Base-by-base conservation (phyloP, 2,888 invertebrate genomes). In the Mythimna lalbum region DNA sequence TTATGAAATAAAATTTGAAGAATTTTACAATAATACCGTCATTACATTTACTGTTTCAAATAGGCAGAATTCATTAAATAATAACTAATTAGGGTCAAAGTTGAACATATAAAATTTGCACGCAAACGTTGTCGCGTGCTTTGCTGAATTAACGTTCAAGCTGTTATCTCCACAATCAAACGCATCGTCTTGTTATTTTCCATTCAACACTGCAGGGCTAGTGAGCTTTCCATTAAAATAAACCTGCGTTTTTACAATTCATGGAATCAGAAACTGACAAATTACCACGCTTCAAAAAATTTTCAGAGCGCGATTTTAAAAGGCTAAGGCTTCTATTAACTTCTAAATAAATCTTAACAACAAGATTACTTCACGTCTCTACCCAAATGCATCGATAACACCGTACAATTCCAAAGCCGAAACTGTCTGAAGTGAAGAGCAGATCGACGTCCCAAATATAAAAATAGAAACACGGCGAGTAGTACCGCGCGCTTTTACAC, bases 381-480 rank as follows among this genome's bases (percentile, higher is more conserved):
- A 66, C 52, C 33, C 56, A 63, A 69, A 84, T 80, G 80, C 76
- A 74, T 56, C 69, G 33, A 69, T 33, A 75, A 66, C 59, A 69
- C 63, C 31, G 57, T 63, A 75, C 73, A 52, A 69, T 80, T 68
- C 60, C 79, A 86, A 73, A 85, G 81, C 82, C 64, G 77, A 78
- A 89, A 85, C 88, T 78, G 85, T 81, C 91, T 90, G 91, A 92
- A 93, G 93, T 92, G 87, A 89, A 88, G 86, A 85, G 88, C 91
- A 86, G 88, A 89, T 86, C 87, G 84, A 78, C 90, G 93, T 87
- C 85, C 93, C 88, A 91, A 90, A 90, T 93, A 83, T 91, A 92
- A 93, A 95, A 95, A 95, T 95, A 95, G 95, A 91, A 88, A 80
- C 80, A 82, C 85, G 80, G 84, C 7, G 27, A 89, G 83, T 87